Base-by-base conservation (phyloP, 2,888 invertebrate genomes). In the Brassicogethes aeneus region DNA sequence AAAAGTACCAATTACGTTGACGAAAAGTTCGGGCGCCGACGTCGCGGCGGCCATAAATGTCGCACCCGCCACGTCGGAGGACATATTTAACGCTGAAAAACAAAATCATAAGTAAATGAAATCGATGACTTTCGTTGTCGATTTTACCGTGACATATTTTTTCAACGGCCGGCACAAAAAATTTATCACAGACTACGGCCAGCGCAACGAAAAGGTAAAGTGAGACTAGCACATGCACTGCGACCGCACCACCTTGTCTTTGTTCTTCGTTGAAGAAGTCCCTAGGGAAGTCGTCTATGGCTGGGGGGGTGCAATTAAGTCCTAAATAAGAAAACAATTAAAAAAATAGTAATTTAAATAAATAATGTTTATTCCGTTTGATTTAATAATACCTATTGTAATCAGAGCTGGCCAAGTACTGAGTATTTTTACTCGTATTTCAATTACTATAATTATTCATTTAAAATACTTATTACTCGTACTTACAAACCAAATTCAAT, bases 1-100 rank as follows among this genome's bases (percentile, higher is more conserved):
- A 60, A 86, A 86, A 0, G 86, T 85, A 17, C 85, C 90, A 16
- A 92, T 82, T 44, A 85, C 79, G 65, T 87, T 88, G 48, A 90
- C 85, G 70, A 90, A 91, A 40, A 90, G 72, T 67, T 92, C 91
- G 0, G 92, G 90, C 17, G 86, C 85, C 0, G 88, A 88, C 36
- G 88, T 89, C 1, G 91, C 91, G 1, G 88, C 82, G 0, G 91
- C 91, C 91, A 92, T 92, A 60, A 92, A 87, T 0, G 91, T 92
- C 1, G 91, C 91, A 0, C 90, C 91, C 0, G 90, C 90, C 13
- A 92, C 82, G 59, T 92, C 91, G 47, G 79, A 76, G 10, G 79
- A 75, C 72, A 85, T 76, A 43, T 79, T 71, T 42, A 83, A 59
- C 37, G 75, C 83, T 84, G 58, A 5, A 54, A 46, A 15, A 56